phyloP scores from a whole-genome alignment of 2,113 vertebrate genomes.

The Callorhinus ursinus region DNA sequence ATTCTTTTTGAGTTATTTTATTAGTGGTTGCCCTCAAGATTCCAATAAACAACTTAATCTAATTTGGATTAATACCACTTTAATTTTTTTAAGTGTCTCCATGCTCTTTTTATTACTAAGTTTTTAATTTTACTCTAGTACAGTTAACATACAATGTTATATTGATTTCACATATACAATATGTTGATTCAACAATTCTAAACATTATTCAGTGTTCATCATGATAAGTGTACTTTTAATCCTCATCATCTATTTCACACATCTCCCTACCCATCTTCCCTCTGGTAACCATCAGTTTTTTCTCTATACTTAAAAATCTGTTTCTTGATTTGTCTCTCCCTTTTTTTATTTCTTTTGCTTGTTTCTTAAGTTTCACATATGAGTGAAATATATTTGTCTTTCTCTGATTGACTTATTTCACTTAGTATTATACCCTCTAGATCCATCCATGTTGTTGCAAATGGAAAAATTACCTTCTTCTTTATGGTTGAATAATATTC shows the following conservation, averaged over 20 bases:
- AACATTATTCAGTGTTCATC: neutral
- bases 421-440: neutral
- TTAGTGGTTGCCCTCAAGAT: neutral
- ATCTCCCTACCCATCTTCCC: neutral
- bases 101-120: neutral
- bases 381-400: neutral
- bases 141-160: neutral
- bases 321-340: neutral
- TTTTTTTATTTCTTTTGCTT: neutral
- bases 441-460: neutral
- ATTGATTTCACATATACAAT: neutral
- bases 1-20: neutral
- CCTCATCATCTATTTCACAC: neutral
- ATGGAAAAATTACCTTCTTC: neutral
- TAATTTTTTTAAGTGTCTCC: neutral
- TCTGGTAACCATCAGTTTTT: neutral
- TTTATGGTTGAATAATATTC: neutral
- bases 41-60: neutral
- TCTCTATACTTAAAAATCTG: neutral
- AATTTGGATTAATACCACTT: neutral
- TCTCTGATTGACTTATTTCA: neutral
- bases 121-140: neutral
- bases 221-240: neutral
- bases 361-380: neutral
- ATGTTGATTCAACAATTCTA: neutral